A percentile compares a stretch with the other conserved stretches of the same genome.
Conservation (phyloP, 2,888 invertebrate genomes). For the Galeopsomyia nigrocyanea region DNA sequence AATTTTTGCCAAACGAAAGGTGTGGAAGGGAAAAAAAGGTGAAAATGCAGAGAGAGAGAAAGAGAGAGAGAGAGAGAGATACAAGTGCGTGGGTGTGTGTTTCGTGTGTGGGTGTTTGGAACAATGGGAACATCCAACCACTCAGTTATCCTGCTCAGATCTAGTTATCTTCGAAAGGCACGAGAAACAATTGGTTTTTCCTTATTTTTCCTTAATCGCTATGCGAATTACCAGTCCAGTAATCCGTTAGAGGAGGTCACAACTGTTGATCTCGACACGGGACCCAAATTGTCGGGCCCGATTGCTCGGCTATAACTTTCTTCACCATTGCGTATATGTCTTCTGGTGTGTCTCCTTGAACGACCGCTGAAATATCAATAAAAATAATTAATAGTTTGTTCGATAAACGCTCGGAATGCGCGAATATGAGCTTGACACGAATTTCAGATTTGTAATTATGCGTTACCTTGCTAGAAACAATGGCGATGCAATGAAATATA, state of each 20-base stretch:
- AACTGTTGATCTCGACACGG: slow-evolving; percentile 92
- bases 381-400: neutral
- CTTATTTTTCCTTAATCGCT: slow-evolving; percentile 29
- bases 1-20: slow-evolving; percentile 11
- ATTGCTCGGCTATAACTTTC: slow-evolving; percentile 94
- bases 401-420: no score
- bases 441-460: no score
- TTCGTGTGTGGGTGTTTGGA: no score
- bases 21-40: neutral
- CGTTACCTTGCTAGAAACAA: no score
- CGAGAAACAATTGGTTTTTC: slow-evolving; percentile 41
- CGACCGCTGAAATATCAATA: slow-evolving; percentile 79
- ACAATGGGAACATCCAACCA: slow-evolving; percentile 42
- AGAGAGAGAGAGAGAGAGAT: slow-evolving; percentile 31
- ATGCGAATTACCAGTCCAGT: slow-evolving; percentile 25
- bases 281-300: slow-evolving; percentile 97
- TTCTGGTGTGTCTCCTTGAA: slow-evolving; percentile 97
- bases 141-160: slow-evolving; percentile 45
- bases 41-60: slow-evolving; percentile 4
- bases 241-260: slow-evolving; percentile 76
- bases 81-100: slow-evolving; percentile 6
- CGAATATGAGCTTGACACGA: no score
- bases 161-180: slow-evolving; percentile 47
- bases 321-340: slow-evolving; percentile 97
- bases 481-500: no score